A percentile compares a stretch with the other conserved stretches of the same genome.
phyloP scores from a whole-genome alignment of 2,797 vertebrate genomes.

The Sparidentex hasta region DNA sequence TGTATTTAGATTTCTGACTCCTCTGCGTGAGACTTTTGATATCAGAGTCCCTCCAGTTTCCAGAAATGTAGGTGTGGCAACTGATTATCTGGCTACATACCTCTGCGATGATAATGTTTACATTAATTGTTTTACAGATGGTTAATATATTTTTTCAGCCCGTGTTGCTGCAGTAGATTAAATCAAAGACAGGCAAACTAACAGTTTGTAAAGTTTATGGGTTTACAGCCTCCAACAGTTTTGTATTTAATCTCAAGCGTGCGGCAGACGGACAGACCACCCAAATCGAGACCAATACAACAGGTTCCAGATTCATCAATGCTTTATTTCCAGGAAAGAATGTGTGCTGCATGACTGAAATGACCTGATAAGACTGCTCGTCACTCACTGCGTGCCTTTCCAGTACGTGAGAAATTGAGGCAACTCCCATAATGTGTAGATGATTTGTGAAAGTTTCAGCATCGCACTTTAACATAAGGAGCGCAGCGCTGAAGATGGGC shows the following conservation, averaged over 20 bases:
- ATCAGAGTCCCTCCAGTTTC: not conserved
- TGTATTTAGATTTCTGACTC: not conserved
- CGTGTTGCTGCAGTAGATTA: not conserved
- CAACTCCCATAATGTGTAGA: not conserved
- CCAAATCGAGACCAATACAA: slow-evolving; percentile 17
- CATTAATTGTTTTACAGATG: not conserved
- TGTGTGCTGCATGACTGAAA: not conserved
- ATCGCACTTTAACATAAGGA: not conserved
- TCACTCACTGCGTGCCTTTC: not conserved
- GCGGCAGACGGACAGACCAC: slow-evolving; percentile 28
- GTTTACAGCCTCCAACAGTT: slow-evolving; percentile 1
- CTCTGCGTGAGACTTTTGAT: not conserved
- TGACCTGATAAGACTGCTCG: not conserved
- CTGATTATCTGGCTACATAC: slow-evolving; percentile 1
- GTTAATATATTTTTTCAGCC: not conserved
- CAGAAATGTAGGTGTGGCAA: not conserved
- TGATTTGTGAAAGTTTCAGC: not conserved
- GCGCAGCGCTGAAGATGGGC: not conserved
- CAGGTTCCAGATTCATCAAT: not conserved
- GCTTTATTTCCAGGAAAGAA: not conserved
- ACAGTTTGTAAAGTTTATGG: slow-evolving; percentile 28
- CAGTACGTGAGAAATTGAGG: not conserved
- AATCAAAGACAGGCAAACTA: not conserved
- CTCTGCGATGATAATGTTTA: not conserved
- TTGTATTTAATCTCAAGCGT: not conserved